phyloP scores from a whole-genome alignment of 2,888 invertebrate genomes.

The Parascotia fuliginaria region DNA sequence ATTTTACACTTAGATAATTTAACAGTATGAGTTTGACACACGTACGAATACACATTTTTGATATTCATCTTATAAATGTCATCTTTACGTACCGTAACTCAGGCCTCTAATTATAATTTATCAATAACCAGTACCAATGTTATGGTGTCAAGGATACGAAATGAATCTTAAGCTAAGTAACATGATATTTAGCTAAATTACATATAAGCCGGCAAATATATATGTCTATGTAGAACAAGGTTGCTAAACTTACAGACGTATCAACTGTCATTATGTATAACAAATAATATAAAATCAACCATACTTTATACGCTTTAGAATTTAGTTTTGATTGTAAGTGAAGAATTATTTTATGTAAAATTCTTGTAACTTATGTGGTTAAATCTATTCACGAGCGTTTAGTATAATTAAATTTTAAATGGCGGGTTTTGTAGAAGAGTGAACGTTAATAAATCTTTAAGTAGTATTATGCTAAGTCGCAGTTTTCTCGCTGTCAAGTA shows the following conservation, averaged over 20 bases:
- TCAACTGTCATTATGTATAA: constrained; percentile 31
- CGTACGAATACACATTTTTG: too few species aligned
- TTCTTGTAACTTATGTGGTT: constrained; percentile 7
- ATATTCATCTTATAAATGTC: constrained; percentile 10
- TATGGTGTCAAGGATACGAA: constrained; percentile 40
- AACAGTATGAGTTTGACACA: too few species aligned
- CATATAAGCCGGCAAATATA: constrained; percentile 33
- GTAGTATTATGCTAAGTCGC: too few species aligned
- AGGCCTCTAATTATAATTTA: too few species aligned
- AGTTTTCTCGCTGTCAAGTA: too few species aligned
- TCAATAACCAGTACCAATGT: constrained; percentile 14
- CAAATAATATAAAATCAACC: constrained; percentile 6
- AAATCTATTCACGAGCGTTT: constrained; percentile 7
- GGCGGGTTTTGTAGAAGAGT: neutral
- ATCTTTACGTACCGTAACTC: too few species aligned
- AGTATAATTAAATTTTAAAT: constrained; percentile 2
- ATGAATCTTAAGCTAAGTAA: constrained; percentile 33
- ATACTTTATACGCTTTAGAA: constrained; percentile 1
- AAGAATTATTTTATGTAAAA: constrained; percentile 5
- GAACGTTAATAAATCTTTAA: neutral
- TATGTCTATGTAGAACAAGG: constrained; percentile 55
- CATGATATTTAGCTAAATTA: constrained; percentile 44
- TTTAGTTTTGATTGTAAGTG: constrained; percentile 1
- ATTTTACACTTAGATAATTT: too few species aligned
- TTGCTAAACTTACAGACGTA: constrained; percentile 43